These are phyloP conservation scores for Sphinx pinastri DNA, from an alignment of 2,888 invertebrate species.

Conservation along the genomic window DNA sequence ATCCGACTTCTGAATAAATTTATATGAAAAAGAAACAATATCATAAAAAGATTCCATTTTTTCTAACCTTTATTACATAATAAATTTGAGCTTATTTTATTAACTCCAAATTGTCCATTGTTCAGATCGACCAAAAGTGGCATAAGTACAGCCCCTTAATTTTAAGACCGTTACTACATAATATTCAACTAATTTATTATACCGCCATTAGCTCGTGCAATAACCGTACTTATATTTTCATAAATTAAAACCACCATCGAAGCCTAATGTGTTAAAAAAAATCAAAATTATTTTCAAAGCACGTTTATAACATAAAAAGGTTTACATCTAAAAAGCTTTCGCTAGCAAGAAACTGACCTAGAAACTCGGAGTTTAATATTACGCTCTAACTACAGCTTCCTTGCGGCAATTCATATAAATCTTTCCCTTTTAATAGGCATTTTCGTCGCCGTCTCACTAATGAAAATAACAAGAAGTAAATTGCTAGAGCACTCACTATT, in stretches of 20 bases:
- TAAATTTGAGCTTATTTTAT: too few relatives aligned
- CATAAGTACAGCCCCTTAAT: too few relatives aligned
- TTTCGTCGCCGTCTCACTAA: slow-evolving; percentile 21
- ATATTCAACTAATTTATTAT: too few relatives aligned
- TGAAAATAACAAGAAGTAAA: slow-evolving; percentile 25
- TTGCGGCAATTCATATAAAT: slow-evolving; percentile 15
- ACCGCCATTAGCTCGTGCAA: too few relatives aligned
- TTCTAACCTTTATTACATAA: too few relatives aligned
- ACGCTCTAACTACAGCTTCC: slow-evolving; percentile 12
- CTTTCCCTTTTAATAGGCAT: slow-evolving; percentile 24
- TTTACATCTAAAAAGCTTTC: slow-evolving; percentile 20
- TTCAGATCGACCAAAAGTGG: too few relatives aligned
- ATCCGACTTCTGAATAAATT: too few relatives aligned
- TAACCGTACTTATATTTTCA: too few relatives aligned
- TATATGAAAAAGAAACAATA: too few relatives aligned
- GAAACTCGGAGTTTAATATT: slow-evolving; percentile 16
- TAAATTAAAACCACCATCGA: neutral
- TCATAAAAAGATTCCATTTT: too few relatives aligned
- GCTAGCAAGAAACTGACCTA: slow-evolving; percentile 15
- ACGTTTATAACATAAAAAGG: slow-evolving; percentile 4
- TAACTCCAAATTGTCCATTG: too few relatives aligned
- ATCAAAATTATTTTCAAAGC: neutral
- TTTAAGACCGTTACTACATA: too few relatives aligned
- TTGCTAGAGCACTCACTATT: slow-evolving; percentile 15
- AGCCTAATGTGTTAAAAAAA: neutral